Conservation (phyloP, 2,888 invertebrate genomes). For the Diachrysia chrysitis region DNA sequence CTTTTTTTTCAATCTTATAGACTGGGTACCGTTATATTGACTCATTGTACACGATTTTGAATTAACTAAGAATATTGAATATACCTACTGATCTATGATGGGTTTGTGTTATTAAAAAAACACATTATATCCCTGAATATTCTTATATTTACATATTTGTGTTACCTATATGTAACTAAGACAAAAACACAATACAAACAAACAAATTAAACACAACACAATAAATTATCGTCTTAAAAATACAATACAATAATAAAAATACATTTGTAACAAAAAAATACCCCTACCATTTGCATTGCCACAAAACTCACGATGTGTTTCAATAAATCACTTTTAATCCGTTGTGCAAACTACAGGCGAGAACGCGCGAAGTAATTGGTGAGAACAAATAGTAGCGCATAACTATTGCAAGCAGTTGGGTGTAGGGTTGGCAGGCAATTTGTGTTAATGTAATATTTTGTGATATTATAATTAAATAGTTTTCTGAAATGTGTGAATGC, state of each 20-base stretch:
- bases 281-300: slow-evolving; percentile 33
- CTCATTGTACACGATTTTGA: too few relatives aligned
- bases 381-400: slow-evolving; percentile 56
- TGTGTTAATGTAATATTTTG: neutral
- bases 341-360: slow-evolving; percentile 63
- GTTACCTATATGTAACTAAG: too few relatives aligned
- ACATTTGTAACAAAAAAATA: slow-evolving; percentile 14
- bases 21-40: too few relatives aligned
- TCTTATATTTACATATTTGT: too few relatives aligned
- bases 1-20: too few relatives aligned
- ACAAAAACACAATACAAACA: too few relatives aligned
- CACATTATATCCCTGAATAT: too few relatives aligned
- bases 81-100: too few relatives aligned
- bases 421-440: slow-evolving; percentile 18
- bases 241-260: slow-evolving; percentile 37
- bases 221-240: slow-evolving; percentile 11
- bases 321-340: slow-evolving; percentile 71
- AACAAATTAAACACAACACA: slow-evolving; percentile 25
- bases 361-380: slow-evolving; percentile 62
- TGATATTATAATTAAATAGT: neutral
- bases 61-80: too few relatives aligned
- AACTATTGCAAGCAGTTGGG: slow-evolving; percentile 26
- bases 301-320: slow-evolving; percentile 39
- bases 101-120: too few relatives aligned
- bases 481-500: too few relatives aligned